A percentile compares a stretch with the other conserved stretches of the same genome.
These are phyloP conservation scores for Virgularia gustaviana DNA, from an alignment of 92 coral and sea anemone species.

Conservation along the genomic window DNA sequence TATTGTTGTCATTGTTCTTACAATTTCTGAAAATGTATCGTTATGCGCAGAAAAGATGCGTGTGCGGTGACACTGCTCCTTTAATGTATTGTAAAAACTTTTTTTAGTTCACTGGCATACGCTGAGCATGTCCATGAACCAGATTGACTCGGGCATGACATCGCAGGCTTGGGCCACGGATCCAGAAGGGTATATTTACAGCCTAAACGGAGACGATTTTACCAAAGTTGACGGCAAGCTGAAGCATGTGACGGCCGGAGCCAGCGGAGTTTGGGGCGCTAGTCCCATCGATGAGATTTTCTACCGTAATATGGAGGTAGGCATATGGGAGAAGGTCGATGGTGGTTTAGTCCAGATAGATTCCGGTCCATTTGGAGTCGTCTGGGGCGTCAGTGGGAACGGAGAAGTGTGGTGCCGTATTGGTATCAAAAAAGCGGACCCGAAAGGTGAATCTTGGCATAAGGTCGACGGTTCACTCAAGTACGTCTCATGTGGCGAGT, in stretches of 20 bases:
- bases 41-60: too few relatives aligned
- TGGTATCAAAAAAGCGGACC: background rate
- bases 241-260: background rate
- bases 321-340: background rate
- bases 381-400: slow-evolving; percentile 42
- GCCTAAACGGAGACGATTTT: slow-evolving; percentile 1
- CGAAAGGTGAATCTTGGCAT: background rate
- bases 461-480: background rate
- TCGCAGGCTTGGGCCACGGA: slow-evolving; percentile 17
- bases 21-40: too few relatives aligned
- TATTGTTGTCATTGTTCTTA: too few relatives aligned
- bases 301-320: background rate
- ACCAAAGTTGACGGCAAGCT: slow-evolving; percentile 4
- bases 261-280: slow-evolving; percentile 8
- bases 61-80: too few relatives aligned
- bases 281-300: background rate
- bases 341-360: slow-evolving; percentile 30
- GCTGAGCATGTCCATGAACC: background rate
- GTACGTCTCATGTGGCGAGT: slow-evolving; percentile 30
- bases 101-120: too few relatives aligned
- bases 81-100: too few relatives aligned
- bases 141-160: slow-evolving; percentile 29
- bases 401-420: slow-evolving; percentile 24
- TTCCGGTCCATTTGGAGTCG: slow-evolving; percentile 40
- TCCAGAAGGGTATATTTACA: slow-evolving; percentile 4